Evolutionary conservation across 2,113 vertebrate genomes (phyloP), one percentile per base, ranked within the genome.

Genomic region (Sisor rabdophorus): DNA sequence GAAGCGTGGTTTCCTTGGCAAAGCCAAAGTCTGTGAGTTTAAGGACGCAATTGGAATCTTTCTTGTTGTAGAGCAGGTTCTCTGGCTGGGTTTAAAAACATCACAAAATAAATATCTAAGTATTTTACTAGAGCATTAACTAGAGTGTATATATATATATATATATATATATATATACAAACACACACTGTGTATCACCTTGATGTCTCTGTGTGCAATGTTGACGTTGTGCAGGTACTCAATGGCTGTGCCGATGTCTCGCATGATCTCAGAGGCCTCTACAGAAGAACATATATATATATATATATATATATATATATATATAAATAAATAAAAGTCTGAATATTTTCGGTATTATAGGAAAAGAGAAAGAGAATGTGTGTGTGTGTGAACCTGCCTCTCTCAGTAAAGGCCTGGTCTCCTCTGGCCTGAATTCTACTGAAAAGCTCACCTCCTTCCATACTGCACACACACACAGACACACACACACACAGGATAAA

Each of bases 11-110:
- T 89, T 99, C 97, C 84, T 99, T 99, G 74, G 97, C 96, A 86
- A 99, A 99, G 55, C 97, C 97, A 67, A 99, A 99, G 85, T 99
- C 97, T 0, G 97, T 99, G 75, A 99, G 93, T 82, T 99, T 99
- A 78, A 99, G 96, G 47, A 96, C 85, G 0, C 88, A 81, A 0
- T 93, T 94, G 81, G 79, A 92, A 16, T 90, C 92, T 89, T 93
- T 95, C 30, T 86, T 91, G 0, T 92, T 98, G 86, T 99, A 99
- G 24, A 99, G 91, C 82, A 99, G 88, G 85, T 99, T 99, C 91
- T 99, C 97, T 32, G 97, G 97, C 97, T 99, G 85, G 67, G 26
- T 58, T 58, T 22, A 11, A 72, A 11, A 55, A 4, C 9, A 6
- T 36, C 20, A 54, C 20, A 22, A 13, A 36, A 40, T 13, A 16